Evolutionary conservation across 2,888 invertebrate genomes (phyloP).

Genomic region (Tholera decimalis): DNA sequence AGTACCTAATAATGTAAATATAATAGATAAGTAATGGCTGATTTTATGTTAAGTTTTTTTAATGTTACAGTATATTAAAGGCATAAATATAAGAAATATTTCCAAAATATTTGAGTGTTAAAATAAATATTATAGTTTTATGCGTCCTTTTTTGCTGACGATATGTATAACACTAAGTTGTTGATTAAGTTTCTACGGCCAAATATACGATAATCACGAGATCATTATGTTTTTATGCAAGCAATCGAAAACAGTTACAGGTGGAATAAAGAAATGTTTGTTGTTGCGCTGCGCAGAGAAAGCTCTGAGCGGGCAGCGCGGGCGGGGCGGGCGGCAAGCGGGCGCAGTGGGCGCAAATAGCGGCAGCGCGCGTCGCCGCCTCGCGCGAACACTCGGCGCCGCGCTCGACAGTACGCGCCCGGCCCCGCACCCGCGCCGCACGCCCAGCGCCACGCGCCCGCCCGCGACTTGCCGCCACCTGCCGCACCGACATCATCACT

Average conservation of each 20-base stretch:
- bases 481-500: conserved; percentile 59
- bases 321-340: conserved; percentile 83
- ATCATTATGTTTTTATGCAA: conserved; percentile 28
- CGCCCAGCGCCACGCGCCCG: conserved; percentile 40
- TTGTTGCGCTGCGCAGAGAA: conserved; percentile 88
- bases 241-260: conserved; percentile 69
- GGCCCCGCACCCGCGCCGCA: conserved; percentile 63
- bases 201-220: too few species aligned
- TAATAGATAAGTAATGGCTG: too few species aligned
- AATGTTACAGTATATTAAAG: too few species aligned
- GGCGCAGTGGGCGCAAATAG: conserved; percentile 87
- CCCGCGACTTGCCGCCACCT: conserved; percentile 56
- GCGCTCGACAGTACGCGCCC: conserved; percentile 74
- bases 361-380: conserved; percentile 85
- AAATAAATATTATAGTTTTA: too few species aligned
- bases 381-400: conserved; percentile 70
- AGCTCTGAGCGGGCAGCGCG: conserved; percentile 84
- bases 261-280: conserved; percentile 79
- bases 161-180: too few species aligned
- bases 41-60: too few species aligned
- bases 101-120: too few species aligned
- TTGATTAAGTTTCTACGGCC: too few species aligned
- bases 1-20: too few species aligned
- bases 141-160: too few species aligned
- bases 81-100: too few species aligned